A percentile compares a stretch with the other conserved stretches of the same genome.
These are phyloP conservation scores for Epizoanthus scotinus DNA, from an alignment of 92 coral and sea anemone genomes.

Conservation along the genomic window DNA sequence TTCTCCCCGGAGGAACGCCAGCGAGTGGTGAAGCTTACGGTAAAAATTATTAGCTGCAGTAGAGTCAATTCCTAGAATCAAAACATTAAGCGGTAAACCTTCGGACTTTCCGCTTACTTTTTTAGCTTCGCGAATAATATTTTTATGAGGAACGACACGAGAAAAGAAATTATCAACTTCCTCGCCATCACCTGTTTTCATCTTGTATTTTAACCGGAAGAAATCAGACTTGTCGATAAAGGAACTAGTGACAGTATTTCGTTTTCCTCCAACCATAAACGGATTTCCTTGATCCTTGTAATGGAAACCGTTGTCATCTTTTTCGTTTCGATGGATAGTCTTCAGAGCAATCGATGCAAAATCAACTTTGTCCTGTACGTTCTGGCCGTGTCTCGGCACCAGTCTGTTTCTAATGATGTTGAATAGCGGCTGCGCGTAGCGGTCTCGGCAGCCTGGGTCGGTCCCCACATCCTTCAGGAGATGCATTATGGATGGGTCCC, in stretches of 20 bases:
- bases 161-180: slow-evolving; percentile 53
- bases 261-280: slow-evolving; percentile 14
- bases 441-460: slow-evolving; percentile 65
- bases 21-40: slow-evolving; percentile 78
- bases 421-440: slow-evolving; percentile 61
- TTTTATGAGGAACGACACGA: slow-evolving; percentile 55
- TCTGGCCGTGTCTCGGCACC: slow-evolving; percentile 44
- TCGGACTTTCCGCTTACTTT: not conserved
- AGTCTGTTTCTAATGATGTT: slow-evolving; percentile 69
- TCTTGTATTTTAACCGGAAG: slow-evolving; percentile 57
- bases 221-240: slow-evolving; percentile 68
- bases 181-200: slow-evolving; percentile 34
- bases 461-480: slow-evolving; percentile 69
- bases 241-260: slow-evolving; percentile 27
- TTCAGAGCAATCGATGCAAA: slow-evolving; percentile 50
- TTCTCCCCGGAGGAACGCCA: slow-evolving; percentile 56
- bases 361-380: slow-evolving; percentile 13
- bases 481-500: slow-evolving; percentile 71
- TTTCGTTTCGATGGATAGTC: slow-evolving; percentile 66
- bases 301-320: slow-evolving; percentile 40
- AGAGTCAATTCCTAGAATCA: slow-evolving; percentile 81
- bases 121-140: slow-evolving; percentile 35
- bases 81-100: slow-evolving; percentile 59
- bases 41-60: slow-evolving; percentile 78
- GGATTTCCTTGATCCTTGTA: slow-evolving; percentile 41